A percentile compares a stretch with the other conserved stretches of the same genome.
Conservation (phyloP, 2,113 vertebrate species). For the Sinocyclocheilus maitianheensis region DNA sequence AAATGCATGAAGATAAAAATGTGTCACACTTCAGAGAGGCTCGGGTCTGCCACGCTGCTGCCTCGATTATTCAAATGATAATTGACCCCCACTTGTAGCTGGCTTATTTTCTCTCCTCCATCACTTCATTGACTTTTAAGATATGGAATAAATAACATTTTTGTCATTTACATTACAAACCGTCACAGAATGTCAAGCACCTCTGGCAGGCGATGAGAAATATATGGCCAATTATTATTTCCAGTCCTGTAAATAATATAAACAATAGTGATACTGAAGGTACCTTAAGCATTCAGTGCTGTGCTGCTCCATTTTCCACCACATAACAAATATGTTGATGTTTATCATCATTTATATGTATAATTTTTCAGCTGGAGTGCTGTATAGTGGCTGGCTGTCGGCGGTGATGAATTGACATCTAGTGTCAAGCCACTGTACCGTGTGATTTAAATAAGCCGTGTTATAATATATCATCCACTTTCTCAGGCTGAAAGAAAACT, state of each 20-base stretch:
- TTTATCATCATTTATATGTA: constrained; percentile 80
- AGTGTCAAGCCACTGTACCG: constrained; percentile 67
- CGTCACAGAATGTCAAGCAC: constrained; percentile 93
- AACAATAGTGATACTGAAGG: constrained; percentile 77
- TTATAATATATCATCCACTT: constrained; percentile 50
- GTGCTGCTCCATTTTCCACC: not conserved
- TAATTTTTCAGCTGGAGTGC: constrained; percentile 76
- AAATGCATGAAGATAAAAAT: constrained; percentile 99
- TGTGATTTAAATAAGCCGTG: constrained; percentile 62
- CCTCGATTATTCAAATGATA: constrained; percentile 99
- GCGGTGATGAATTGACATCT: constrained; percentile 75
- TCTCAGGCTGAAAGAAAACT: constrained; percentile 23
- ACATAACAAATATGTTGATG: constrained; percentile 76
- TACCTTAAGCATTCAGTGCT: constrained; percentile 69
- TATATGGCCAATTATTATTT: constrained; percentile 90
- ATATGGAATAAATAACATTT: constrained; percentile 89
- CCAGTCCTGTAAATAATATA: constrained; percentile 86
- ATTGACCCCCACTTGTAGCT: constrained; percentile 99
- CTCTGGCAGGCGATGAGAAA: constrained; percentile 80
- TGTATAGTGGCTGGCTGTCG: constrained; percentile 75
- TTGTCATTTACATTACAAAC: constrained; percentile 99
- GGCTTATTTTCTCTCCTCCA: constrained; percentile 94
- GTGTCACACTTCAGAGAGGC: constrained; percentile 92
- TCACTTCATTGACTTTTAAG: constrained; percentile 96
- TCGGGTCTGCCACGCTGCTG: constrained; percentile 84